These are phyloP conservation scores for Caenorhabditis elegans DNA, from an alignment of 1,140 invertebrate species.

Conservation along the genomic window DNA sequence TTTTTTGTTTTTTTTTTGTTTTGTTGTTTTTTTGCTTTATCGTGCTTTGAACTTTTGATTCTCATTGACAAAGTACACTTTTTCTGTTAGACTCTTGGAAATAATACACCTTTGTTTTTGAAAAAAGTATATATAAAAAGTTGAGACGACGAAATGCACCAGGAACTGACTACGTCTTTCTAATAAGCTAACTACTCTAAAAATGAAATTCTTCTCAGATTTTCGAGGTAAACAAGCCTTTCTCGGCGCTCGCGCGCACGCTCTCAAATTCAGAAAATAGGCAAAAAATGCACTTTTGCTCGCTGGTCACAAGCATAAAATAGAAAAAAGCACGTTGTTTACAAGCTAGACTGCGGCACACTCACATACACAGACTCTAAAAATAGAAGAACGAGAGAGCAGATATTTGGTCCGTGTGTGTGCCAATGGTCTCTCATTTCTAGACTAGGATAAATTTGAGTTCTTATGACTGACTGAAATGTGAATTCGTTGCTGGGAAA, in stretches of 20 bases:
- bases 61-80: too few relatives aligned
- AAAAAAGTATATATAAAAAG: too few relatives aligned
- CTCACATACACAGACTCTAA: neutral
- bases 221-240: neutral
- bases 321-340: conserved; percentile 12
- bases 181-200: too few relatives aligned
- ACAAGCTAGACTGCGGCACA: neutral
- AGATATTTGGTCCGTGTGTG: neutral
- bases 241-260: too few relatives aligned
- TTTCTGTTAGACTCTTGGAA: too few relatives aligned
- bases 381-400: conserved; percentile 21
- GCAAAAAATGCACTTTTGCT: neutral
- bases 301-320: neutral
- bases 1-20: too few relatives aligned
- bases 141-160: too few relatives aligned
- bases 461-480: neutral
- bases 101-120: too few relatives aligned
- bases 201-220: too few relatives aligned
- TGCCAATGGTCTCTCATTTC: neutral
- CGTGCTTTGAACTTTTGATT: too few relatives aligned
- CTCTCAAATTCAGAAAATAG: neutral
- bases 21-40: too few relatives aligned
- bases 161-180: too few relatives aligned
- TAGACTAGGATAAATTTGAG: neutral
- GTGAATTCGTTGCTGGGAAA: neutral